Percentiles rank a stretch among this genome's conserved stretches.
phyloP scores from a whole-genome alignment of 2,888 invertebrate genomes.

The Gastracanthus pulcherrimus region DNA sequence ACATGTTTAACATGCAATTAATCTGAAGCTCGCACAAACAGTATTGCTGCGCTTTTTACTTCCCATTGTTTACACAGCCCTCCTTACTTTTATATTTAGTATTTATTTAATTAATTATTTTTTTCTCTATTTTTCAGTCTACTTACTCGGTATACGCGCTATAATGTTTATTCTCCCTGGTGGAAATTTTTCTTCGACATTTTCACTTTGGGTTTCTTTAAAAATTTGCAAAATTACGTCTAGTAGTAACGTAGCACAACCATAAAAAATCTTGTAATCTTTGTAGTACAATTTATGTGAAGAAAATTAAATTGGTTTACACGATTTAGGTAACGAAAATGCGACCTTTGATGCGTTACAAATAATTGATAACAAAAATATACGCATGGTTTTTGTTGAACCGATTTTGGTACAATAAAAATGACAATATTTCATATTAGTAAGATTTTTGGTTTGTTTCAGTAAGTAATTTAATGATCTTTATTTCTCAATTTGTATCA shows the following conservation, averaged over 20 bases:
- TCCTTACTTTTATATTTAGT: constrained; percentile 63
- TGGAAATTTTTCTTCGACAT: constrained; percentile 33
- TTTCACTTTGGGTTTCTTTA: constrained; percentile 21
- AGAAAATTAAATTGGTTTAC: background rate
- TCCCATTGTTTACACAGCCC: constrained; percentile 73
- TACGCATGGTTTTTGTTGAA: constrained; percentile 3
- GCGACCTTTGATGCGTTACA: background rate
- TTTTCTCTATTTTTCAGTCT: constrained; percentile 55
- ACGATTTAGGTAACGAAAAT: background rate
- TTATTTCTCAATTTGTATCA: background rate
- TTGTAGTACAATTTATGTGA: background rate
- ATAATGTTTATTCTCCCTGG: constrained; percentile 44
- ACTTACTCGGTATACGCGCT: constrained; percentile 53
- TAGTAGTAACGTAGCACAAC: constrained; percentile 28
- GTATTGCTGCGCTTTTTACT: constrained; percentile 75
- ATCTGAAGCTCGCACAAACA: constrained; percentile 77
- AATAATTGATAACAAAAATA: background rate
- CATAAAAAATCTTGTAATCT: constrained; percentile 25
- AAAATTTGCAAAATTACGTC: constrained; percentile 52
- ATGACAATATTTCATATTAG: constrained; percentile 21
- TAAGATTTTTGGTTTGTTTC: background rate
- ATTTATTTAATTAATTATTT: constrained; percentile 50
- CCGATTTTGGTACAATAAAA: background rate
- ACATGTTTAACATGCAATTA: constrained; percentile 78
- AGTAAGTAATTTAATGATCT: background rate